Evolutionary conservation across 2,888 invertebrate species (phyloP).

Genomic region (Dicycla oo): DNA sequence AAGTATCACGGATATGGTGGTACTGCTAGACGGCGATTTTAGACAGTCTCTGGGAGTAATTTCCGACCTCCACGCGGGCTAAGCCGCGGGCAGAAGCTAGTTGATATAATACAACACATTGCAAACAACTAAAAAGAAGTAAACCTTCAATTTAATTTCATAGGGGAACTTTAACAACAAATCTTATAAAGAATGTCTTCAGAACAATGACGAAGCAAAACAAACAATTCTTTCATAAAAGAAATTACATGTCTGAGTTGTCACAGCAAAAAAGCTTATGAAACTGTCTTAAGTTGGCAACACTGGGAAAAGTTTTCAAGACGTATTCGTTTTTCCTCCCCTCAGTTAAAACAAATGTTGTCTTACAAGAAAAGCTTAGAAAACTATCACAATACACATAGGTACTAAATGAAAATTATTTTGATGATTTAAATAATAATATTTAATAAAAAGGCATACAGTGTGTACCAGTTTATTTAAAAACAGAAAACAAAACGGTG

Average conservation of each 20-base stretch:
- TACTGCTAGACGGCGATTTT: too few species aligned
- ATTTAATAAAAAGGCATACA: background rate
- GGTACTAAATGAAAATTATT: background rate
- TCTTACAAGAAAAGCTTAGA: constrained; percentile 28
- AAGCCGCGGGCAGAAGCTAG: too few species aligned
- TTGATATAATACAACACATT: too few species aligned
- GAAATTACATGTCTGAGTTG: constrained; percentile 74
- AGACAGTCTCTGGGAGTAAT: too few species aligned
- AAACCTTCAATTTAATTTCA: constrained; percentile 33
- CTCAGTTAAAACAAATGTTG: constrained; percentile 53
- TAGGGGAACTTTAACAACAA: constrained; percentile 44
- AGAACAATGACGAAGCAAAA: constrained; percentile 64
- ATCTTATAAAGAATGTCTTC: constrained; percentile 50
- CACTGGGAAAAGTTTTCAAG: constrained; percentile 67
- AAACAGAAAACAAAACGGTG: constrained; percentile 61
- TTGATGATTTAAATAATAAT: background rate
- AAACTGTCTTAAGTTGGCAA: constrained; percentile 75
- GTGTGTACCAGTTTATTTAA: constrained; percentile 42
- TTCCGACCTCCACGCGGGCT: too few species aligned
- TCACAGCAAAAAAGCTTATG: constrained; percentile 80
- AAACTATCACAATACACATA: constrained; percentile 21
- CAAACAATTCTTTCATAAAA: constrained; percentile 71
- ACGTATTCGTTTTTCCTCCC: constrained; percentile 72
- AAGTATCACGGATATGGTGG: too few species aligned
- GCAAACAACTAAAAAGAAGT: constrained; percentile 21